phyloP scores from a whole-genome alignment of 1,140 invertebrate genomes.

The Formica selysi region DNA sequence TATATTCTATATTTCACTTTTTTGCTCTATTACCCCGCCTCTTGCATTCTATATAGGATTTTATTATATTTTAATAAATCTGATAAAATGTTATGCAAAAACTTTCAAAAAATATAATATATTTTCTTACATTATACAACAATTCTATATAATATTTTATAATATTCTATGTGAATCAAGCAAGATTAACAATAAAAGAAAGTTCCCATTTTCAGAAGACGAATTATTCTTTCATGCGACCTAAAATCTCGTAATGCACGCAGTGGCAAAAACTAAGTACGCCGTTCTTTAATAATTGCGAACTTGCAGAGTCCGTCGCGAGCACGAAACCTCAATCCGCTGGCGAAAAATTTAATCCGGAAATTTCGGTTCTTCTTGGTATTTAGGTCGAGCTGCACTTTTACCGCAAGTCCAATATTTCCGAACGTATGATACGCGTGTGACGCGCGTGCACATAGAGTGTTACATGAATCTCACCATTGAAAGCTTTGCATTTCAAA shows the following conservation, averaged over 20 bases:
- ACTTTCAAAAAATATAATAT: neutral
- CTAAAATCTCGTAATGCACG: conserved; percentile 41
- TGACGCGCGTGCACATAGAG: conserved; percentile 14
- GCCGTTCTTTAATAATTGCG: conserved; percentile 54
- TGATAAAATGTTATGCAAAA: neutral
- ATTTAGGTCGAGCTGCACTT: conserved; percentile 57
- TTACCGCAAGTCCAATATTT: conserved; percentile 44
- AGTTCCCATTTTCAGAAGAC: neutral
- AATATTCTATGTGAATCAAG: neutral
- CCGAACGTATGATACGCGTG: conserved; percentile 30
- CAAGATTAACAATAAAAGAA: neutral
- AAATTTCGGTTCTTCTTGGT: conserved; percentile 53
- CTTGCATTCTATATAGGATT: neutral
- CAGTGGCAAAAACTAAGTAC: conserved; percentile 53
- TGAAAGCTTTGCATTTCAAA: conserved; percentile 43
- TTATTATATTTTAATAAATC: neutral
- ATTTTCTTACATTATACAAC: neutral
- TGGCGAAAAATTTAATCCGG: conserved; percentile 51
- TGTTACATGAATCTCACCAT: conserved; percentile 21
- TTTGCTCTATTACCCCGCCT: neutral
- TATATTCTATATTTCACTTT: neutral
- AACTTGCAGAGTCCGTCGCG: conserved; percentile 14
- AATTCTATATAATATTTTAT: neutral
- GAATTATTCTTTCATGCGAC: conserved; percentile 38
- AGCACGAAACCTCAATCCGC: conserved; percentile 35